Evolutionary conservation across 2,888 invertebrate genomes (phyloP), one percentile per base, ranked within the genome.

Genomic region (Adineta ricciae): DNA sequence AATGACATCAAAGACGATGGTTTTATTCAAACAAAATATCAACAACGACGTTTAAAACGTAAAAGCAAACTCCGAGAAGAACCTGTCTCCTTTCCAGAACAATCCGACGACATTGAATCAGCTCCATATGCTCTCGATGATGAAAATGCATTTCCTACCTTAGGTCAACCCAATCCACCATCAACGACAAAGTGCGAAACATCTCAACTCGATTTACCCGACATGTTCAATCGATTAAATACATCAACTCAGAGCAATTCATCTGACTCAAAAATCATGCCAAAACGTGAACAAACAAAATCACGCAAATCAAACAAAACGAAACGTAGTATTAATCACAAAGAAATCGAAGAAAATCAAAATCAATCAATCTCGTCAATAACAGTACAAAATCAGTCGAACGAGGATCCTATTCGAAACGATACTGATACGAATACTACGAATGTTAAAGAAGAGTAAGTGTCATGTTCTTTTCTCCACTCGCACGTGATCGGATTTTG

Each of bases 291-390:
- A 87, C 88, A 87, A 49, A 90, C 91, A 16, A 90, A 89, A 87
- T 87, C 88, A 41, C 92, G 91, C 87, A 91, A 91, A 87, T 90
- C 90, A 16, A 90, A 91, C 84, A 89, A 90, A 14, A 87, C 92
- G 84, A 91, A 91, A 87, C 91, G 91, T 82, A 85, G 90, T 41
- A 90, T 90, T 83, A 87, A 90, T 82, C 90, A 90, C 85, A 90
- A 46, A 46, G 46, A 91, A 87, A 86, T 90, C 56, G 90, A 90
- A 86, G 89, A 90, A 86, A 89, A 89, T 87, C 90, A 89, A 86
- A 87, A 89, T 38, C 86, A 89, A 64, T 19, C 32, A 36, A 9
- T 56, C 8, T 64, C 64, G 16, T 16, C 27, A 19, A 7, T 32
- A 19, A 16, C 64, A 4, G 27, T 32, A 32, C 32, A 64, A 64